phyloP scores from a whole-genome alignment of 2,113 vertebrate species.

The Xerus inauris region DNA sequence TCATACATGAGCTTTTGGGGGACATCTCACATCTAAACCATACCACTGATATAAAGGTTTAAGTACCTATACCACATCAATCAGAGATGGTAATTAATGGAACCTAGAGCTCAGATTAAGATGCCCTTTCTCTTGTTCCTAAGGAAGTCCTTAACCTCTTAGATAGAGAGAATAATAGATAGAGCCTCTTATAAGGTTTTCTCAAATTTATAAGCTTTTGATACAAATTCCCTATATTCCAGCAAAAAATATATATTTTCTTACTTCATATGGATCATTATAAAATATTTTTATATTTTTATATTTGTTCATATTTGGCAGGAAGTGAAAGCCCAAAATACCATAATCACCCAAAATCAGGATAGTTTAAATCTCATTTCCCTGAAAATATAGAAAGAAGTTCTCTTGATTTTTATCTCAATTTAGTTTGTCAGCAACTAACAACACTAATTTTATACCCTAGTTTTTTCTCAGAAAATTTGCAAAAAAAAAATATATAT shows the following conservation, averaged over 20 bases:
- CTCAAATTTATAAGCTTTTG: not conserved
- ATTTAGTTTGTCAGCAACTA: constrained; percentile 39
- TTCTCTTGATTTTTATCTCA: constrained; percentile 34
- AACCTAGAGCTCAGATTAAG: not conserved
- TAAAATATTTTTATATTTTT: not conserved
- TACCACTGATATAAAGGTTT: not conserved
- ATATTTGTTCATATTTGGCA: not conserved
- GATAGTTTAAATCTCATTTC: not conserved
- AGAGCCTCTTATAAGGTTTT: not conserved
- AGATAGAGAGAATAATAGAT: not conserved
- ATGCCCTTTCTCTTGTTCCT: not conserved
- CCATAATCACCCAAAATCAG: not conserved
- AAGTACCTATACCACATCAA: not conserved
- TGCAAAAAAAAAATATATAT: not conserved
- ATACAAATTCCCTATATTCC: not conserved
- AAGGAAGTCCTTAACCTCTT: not conserved
- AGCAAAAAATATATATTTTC: not conserved
- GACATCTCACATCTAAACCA: too few species aligned
- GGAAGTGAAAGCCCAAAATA: not conserved
- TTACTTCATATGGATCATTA: not conserved
- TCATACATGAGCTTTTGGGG: too few species aligned
- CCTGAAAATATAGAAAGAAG: not conserved
- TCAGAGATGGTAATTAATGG: not conserved
- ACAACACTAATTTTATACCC: constrained; percentile 22
- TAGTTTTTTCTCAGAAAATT: constrained; percentile 25